Percentiles rank a stretch among this genome's conserved stretches.
These are phyloP conservation scores for Ichneumoninae sp. DNA, from an alignment of 2,888 invertebrate genomes.

Conservation along the genomic window DNA sequence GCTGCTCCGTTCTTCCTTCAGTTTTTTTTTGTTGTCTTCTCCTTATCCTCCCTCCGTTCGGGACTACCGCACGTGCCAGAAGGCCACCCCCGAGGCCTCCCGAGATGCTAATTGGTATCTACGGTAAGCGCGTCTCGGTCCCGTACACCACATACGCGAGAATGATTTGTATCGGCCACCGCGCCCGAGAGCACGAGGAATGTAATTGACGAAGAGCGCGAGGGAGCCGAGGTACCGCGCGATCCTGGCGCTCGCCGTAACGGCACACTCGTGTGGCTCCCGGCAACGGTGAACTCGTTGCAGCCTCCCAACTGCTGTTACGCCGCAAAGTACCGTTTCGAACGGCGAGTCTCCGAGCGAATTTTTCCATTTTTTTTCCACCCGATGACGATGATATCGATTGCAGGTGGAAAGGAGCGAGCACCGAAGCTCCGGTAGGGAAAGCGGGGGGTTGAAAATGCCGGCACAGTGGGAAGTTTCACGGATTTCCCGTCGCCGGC, in stretches of 20 bases:
- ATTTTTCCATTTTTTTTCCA: neutral
- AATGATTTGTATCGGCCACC: slow-evolving; percentile 66
- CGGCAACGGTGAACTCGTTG: slow-evolving; percentile 64
- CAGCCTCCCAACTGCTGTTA: slow-evolving; percentile 13
- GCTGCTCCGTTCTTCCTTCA: slow-evolving; percentile 9
- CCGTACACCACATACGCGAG: slow-evolving; percentile 55
- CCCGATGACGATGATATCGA: neutral
- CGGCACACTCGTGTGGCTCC: slow-evolving; percentile 57
- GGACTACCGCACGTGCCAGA: slow-evolving; percentile 57
- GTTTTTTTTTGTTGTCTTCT: neutral
- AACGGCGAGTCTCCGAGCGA: neutral
- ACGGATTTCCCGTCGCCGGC: slow-evolving; percentile 67
- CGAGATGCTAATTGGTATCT: slow-evolving; percentile 66
- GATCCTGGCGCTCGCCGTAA: slow-evolving; percentile 43
- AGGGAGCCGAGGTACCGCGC: neutral
- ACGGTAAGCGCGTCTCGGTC: slow-evolving; percentile 53
- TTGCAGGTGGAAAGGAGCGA: neutral
- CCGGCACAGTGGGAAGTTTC: slow-evolving; percentile 50
- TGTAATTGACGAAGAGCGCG: slow-evolving; percentile 58
- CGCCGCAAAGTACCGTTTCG: slow-evolving; percentile 16
- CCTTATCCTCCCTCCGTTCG: slow-evolving; percentile 19
- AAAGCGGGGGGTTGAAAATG: slow-evolving; percentile 56
- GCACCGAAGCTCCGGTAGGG: neutral
- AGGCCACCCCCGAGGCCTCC: slow-evolving; percentile 62
- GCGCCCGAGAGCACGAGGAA: slow-evolving; percentile 27